These are phyloP conservation scores for Dicrostonyx torquatus DNA, from an alignment of 2,797 vertebrate genomes.

Conservation along the genomic window DNA sequence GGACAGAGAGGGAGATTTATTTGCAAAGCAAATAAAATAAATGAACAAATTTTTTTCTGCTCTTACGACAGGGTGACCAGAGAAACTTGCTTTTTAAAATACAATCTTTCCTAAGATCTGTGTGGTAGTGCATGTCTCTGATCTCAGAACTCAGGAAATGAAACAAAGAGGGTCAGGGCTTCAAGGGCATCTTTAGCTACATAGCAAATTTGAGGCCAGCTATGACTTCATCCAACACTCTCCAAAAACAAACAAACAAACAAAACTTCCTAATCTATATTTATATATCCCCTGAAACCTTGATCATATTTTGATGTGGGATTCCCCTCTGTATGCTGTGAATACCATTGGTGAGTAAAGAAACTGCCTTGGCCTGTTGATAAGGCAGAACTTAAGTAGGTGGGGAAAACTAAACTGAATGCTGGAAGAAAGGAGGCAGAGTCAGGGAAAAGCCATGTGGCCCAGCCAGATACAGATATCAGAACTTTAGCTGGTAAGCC, in stretches of 20 bases:
- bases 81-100: conserved; percentile 53
- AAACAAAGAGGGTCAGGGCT: neutral
- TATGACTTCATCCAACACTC: neutral
- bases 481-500: no score
- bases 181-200: neutral
- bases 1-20: conserved; percentile 22
- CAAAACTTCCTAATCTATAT: neutral
- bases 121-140: neutral
- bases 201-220: neutral
- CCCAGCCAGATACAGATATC: no score
- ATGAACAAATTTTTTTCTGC: conserved; percentile 33
- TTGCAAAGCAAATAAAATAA: conserved; percentile 36
- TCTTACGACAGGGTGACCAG: neutral
- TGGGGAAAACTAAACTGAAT: no score
- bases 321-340: no score
- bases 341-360: no score
- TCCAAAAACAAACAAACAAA: neutral
- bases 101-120: neutral
- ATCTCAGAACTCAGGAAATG: neutral
- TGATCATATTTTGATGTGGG: neutral
- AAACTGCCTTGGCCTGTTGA: no score
- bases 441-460: no score
- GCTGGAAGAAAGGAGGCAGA: no score
- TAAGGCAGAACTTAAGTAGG: no score
- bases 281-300: neutral